Evolutionary conservation across 2,888 invertebrate species (phyloP).

Genomic region (Diarsia mendica): DNA sequence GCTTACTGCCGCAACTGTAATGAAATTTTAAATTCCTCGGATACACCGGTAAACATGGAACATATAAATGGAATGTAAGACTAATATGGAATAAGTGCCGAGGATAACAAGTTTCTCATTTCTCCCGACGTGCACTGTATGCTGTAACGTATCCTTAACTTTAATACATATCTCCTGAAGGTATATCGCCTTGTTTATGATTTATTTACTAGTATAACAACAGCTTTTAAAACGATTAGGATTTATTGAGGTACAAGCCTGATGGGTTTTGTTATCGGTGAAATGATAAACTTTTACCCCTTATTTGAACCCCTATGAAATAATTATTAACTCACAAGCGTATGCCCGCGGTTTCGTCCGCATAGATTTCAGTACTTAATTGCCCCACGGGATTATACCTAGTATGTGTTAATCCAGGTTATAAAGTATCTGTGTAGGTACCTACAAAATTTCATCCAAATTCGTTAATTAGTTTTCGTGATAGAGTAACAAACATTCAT

Average conservation of each 20-base stretch:
- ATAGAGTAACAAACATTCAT: no score
- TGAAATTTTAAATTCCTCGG: slow-evolving; percentile 54
- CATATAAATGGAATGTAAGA: slow-evolving; percentile 50
- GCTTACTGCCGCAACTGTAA: slow-evolving; percentile 41
- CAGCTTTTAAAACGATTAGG: background rate
- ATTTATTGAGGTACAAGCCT: background rate
- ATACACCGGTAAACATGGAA: slow-evolving; percentile 43
- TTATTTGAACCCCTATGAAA: background rate
- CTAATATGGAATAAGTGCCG: slow-evolving; percentile 51
- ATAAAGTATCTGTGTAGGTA: no score
- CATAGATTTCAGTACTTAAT: no score
- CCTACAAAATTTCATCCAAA: no score
- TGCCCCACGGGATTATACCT: no score
- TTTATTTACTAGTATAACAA: background rate
- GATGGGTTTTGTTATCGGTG: background rate
- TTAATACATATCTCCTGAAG: slow-evolving; percentile 4
- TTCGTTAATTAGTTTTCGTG: no score
- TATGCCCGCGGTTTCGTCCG: no score
- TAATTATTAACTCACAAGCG: background rate
- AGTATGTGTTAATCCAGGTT: no score
- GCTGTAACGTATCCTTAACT: slow-evolving; percentile 25
- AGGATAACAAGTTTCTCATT: slow-evolving; percentile 46
- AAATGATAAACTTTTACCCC: background rate
- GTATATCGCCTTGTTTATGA: background rate
- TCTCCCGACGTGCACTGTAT: slow-evolving; percentile 22